phyloP scores from a whole-genome alignment of 2,888 invertebrate genomes.

The Mesopsocus fuscifrons region DNA sequence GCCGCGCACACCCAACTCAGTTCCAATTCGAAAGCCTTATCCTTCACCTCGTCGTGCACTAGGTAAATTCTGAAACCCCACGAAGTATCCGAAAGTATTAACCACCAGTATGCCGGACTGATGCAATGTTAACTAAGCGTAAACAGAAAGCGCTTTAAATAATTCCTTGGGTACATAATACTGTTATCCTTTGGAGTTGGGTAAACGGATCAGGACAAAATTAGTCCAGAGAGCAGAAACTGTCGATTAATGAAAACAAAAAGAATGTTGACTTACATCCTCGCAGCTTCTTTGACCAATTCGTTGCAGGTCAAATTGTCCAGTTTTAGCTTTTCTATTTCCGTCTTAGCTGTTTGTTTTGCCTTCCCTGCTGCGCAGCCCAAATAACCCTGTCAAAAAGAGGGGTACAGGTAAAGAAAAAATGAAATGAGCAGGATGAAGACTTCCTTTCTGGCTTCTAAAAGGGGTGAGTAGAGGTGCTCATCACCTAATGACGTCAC shows the following conservation, averaged over 20 bases:
- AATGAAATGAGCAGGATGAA: conserved; percentile 5
- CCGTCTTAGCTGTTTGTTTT: conserved; percentile 96
- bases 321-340: conserved; percentile 92
- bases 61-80: conserved; percentile 57
- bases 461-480: conserved; percentile 2
- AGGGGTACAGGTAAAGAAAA: conserved; percentile 10
- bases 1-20: conserved; percentile 82
- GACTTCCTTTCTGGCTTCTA: conserved; percentile 5
- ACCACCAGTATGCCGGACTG: too few species aligned
- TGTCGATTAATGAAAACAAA: background rate
- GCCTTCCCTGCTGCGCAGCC: conserved; percentile 98
- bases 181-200: too few species aligned
- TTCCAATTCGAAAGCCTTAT: conserved; percentile 88
- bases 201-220: conserved; percentile 2
- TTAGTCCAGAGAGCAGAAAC: conserved; percentile 2
- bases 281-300: conserved; percentile 83
- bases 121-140: too few species aligned
- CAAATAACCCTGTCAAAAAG: conserved; percentile 58
- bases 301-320: conserved; percentile 68
- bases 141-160: conserved; percentile 5
- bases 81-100: too few species aligned
- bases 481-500: too few species aligned
- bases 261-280: conserved; percentile 52
- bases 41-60: conserved; percentile 86
- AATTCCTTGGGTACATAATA: too few species aligned